A percentile compares a stretch with the other conserved stretches of the same genome.
Conservation (phyloP, 92 coral and sea anemone genomes). For the Phymanthus crucifer region DNA sequence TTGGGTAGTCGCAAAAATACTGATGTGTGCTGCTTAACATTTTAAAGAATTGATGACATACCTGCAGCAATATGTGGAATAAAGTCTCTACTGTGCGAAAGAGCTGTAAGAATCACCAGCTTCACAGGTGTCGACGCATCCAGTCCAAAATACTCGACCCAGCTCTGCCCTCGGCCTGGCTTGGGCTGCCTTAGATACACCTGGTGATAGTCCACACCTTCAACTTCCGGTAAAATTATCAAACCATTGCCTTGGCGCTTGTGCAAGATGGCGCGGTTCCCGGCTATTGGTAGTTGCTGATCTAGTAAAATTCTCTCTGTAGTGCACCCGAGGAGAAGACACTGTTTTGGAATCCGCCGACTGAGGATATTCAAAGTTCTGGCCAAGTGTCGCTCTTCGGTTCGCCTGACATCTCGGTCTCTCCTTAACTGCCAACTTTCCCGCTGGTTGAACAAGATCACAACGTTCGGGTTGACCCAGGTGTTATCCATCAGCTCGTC, state of each 20-base stretch:
- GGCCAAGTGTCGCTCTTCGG: constrained; percentile 80
- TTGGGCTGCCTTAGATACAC: constrained; percentile 76
- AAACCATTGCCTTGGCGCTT: constrained; percentile 78
- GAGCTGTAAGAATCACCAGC: constrained; percentile 75
- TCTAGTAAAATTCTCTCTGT: constrained; percentile 88
- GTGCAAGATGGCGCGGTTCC: constrained; percentile 58
- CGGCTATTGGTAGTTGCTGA: constrained; percentile 34
- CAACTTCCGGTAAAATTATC: constrained; percentile 76
- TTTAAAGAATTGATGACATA: no score
- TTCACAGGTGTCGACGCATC: constrained; percentile 66
- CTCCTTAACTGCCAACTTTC: constrained; percentile 86
- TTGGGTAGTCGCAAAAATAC: no score
- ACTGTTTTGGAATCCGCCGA: constrained; percentile 66
- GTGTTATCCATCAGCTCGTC: constrained; percentile 55
- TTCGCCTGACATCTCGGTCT: constrained; percentile 64
- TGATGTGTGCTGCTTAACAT: no score
- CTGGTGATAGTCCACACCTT: constrained; percentile 84
- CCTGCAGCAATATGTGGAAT: constrained; percentile 93
- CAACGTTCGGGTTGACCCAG: constrained; percentile 63
- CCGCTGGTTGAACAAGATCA: constrained; percentile 76
- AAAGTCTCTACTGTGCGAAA: constrained; percentile 91
- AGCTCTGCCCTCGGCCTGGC: constrained; percentile 56
- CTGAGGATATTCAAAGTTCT: constrained; percentile 66
- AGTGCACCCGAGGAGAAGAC: constrained; percentile 83
- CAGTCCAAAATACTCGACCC: constrained; percentile 76